Evolutionary conservation across 2,113 vertebrate genomes (phyloP).

Genomic region (Jacana jacana): DNA sequence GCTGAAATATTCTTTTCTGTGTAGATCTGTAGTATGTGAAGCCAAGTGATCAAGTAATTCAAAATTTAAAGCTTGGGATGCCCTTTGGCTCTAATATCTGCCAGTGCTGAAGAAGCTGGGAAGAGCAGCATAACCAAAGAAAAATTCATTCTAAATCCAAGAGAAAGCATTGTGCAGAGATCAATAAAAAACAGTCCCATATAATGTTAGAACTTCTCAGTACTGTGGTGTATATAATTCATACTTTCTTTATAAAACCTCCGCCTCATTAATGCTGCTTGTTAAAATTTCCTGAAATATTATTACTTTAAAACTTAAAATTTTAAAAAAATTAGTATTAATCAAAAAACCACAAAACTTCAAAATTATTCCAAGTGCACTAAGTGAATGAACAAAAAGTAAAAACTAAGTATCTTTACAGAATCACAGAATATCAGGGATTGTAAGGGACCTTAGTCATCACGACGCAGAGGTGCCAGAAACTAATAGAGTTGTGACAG

Average conservation of each 20-base stretch:
- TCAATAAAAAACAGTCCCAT: background rate
- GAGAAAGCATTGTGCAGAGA: background rate
- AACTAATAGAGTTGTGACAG: conserved; percentile 20
- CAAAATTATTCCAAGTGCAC: background rate
- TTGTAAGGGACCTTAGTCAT: no score
- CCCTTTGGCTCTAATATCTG: background rate
- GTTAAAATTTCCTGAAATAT: background rate
- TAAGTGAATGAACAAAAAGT: background rate
- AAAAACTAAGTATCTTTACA: background rate
- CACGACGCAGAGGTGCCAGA: background rate
- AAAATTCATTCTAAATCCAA: background rate
- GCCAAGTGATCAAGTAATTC: background rate
- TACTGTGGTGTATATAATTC: background rate
- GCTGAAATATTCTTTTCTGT: background rate
- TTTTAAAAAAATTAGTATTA: background rate
- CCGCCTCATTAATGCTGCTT: background rate
- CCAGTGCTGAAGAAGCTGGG: background rate
- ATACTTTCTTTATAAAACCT: background rate
- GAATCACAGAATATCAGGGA: no score
- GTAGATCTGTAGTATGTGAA: background rate
- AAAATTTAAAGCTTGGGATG: background rate
- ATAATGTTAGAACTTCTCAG: background rate
- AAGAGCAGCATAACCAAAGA: conserved; percentile 15
- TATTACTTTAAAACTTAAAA: background rate
- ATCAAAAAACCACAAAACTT: background rate